Evolutionary conservation across 2,797 vertebrate genomes (phyloP).

Genomic region (Poeciliopsis gracilis): DNA sequence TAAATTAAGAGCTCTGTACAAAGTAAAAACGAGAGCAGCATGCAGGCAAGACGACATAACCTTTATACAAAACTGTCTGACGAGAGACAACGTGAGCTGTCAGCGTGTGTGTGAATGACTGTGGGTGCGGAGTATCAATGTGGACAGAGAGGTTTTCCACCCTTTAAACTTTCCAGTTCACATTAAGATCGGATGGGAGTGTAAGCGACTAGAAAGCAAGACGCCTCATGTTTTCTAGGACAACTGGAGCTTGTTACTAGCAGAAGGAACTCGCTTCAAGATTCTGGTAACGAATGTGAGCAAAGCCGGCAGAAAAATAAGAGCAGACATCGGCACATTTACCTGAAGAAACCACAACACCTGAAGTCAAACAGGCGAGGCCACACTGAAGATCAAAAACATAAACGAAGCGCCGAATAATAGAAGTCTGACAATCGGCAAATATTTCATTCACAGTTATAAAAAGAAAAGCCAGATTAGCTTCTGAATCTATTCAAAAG

Average conservation of each 20-base stretch:
- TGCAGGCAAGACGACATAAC: constrained; percentile 78
- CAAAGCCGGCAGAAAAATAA: not conserved
- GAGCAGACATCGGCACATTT: constrained; percentile 20
- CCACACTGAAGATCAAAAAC: not conserved
- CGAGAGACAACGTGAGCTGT: constrained; percentile 29
- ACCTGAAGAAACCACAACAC: constrained; percentile 23
- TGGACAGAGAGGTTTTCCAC: constrained; percentile 33
- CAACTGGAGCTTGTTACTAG: constrained; percentile 18
- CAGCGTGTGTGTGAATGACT: constrained; percentile 28
- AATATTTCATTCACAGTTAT: not conserved
- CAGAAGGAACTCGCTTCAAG: constrained; percentile 24
- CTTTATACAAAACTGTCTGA: constrained; percentile 68
- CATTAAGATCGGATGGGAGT: constrained; percentile 21
- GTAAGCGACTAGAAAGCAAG: not conserved
- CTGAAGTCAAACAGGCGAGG: not conserved
- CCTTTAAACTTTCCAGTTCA: constrained; percentile 36
- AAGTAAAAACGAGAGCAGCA: constrained; percentile 78
- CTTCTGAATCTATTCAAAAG: not conserved
- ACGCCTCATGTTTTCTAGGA: not conserved
- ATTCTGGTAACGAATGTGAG: constrained; percentile 12
- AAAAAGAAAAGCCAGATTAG: not conserved
- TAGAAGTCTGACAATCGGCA: not conserved
- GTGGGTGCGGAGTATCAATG: constrained; percentile 32
- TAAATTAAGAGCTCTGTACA: constrained; percentile 82
- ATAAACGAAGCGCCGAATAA: not conserved